Evolutionary conservation across 2,888 invertebrate genomes (phyloP).

Genomic region (Diaprepes abbreviatus): DNA sequence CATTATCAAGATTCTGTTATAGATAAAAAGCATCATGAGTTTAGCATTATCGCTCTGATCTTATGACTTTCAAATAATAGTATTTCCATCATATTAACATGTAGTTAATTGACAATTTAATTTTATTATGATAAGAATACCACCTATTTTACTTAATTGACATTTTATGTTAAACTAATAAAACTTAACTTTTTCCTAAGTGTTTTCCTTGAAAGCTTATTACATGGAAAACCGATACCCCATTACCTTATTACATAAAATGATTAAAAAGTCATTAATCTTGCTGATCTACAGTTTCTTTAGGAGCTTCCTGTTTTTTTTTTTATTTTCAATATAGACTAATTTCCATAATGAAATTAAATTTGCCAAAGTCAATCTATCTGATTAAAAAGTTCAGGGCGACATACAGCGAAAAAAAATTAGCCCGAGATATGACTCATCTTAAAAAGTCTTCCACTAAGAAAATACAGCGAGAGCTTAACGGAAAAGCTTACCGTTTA

Average conservation of each 20-base stretch:
- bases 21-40: too few relatives aligned
- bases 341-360: conserved; percentile 61
- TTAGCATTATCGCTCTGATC: too few relatives aligned
- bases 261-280: conserved; percentile 61
- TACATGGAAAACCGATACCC: conserved; percentile 43
- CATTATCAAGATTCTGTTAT: too few relatives aligned
- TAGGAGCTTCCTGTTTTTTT: conserved; percentile 42
- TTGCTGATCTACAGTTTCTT: conserved; percentile 46
- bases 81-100: too few relatives aligned
- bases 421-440: conserved; percentile 18
- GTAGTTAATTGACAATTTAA: too few relatives aligned
- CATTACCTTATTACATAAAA: conserved; percentile 48
- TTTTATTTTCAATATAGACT: conserved; percentile 52
- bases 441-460: conserved; percentile 14
- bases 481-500: conserved; percentile 22
- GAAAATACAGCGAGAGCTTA: conserved; percentile 37
- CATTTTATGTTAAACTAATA: conserved; percentile 10
- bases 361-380: conserved; percentile 55
- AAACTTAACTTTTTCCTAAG: conserved; percentile 35
- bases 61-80: too few relatives aligned
- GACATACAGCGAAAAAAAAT: conserved; percentile 21
- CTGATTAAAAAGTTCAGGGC: conserved; percentile 52
- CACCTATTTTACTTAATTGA: not conserved
- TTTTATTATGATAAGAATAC: too few relatives aligned
- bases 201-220: conserved; percentile 36